Conservation (phyloP, 1,140 invertebrate species). For the Charaxes varanes region DNA sequence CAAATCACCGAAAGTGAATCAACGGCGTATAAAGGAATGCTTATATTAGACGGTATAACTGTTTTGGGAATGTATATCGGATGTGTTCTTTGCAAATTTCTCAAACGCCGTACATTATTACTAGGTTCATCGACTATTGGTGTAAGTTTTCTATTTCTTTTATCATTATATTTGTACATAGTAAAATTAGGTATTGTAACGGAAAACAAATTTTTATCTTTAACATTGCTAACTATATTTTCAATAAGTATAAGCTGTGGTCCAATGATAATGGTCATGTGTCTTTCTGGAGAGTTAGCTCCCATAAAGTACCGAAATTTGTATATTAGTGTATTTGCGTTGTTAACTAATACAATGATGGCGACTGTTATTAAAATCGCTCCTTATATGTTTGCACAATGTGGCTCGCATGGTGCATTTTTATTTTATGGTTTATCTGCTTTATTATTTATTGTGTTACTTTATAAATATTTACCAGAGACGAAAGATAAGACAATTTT, state of each 20-base stretch:
- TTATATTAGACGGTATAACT: slow-evolving; percentile 28
- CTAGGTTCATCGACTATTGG: slow-evolving; percentile 15
- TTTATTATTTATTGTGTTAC: slow-evolving; percentile 5
- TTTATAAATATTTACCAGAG: slow-evolving; percentile 24
- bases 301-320: slow-evolving; percentile 16
- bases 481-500: slow-evolving; percentile 22
- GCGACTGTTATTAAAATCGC: slow-evolving; percentile 17
- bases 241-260: slow-evolving; percentile 22
- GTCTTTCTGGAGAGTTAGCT: slow-evolving; percentile 17
- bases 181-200: slow-evolving; percentile 17
- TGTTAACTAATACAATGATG: slow-evolving; percentile 7
- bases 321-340: slow-evolving; percentile 7
- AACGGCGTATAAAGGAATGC: slow-evolving; percentile 24
- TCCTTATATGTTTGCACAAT: slow-evolving; percentile 18
- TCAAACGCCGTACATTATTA: slow-evolving; percentile 22
- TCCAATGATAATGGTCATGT: slow-evolving; percentile 17
- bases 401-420: slow-evolving; percentile 22
- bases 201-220: slow-evolving; percentile 22
- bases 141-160: slow-evolving; percentile 23
- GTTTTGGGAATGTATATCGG: slow-evolving; percentile 26
- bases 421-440: slow-evolving; percentile 17
- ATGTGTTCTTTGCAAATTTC: slow-evolving; percentile 18
- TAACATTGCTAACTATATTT: slow-evolving; percentile 19
- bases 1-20: slow-evolving; percentile 23
- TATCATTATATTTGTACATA: slow-evolving; percentile 28